Conservation (phyloP, 2,113 vertebrate genomes). For the Lophotis ruficrista region DNA sequence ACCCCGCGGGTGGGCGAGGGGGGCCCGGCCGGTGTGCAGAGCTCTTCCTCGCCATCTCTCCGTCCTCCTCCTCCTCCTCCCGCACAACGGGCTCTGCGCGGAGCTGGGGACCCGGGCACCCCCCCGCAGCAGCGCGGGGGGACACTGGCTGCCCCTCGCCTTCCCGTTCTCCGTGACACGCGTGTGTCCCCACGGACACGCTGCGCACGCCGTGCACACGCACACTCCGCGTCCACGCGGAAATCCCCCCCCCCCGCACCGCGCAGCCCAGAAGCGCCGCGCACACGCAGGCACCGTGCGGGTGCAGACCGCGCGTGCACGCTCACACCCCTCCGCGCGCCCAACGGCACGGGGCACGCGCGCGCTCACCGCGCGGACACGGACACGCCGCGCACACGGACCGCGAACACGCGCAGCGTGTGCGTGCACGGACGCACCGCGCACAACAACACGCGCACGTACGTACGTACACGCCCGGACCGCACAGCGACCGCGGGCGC, state of each 20-base stretch:
- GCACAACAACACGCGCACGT: background rate
- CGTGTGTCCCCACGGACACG: background rate
- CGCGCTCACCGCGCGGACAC: background rate
- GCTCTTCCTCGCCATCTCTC: background rate
- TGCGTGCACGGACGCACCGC: background rate
- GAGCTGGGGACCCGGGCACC: background rate
- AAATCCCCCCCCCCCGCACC: background rate
- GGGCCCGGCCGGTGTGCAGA: accelerated
- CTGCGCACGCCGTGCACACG: background rate
- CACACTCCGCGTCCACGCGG: background rate
- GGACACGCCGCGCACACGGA: background rate
- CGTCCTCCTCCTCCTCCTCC: background rate
- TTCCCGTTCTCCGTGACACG: background rate
- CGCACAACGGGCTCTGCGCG: background rate
- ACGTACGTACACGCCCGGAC: background rate
- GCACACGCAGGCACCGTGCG: background rate
- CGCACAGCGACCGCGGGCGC: background rate
- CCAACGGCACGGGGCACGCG: background rate
- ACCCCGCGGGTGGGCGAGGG: accelerated
- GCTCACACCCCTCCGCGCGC: background rate
- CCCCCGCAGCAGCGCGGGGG: no score
- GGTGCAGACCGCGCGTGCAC: background rate
- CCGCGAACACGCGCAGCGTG: background rate
- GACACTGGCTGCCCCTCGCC: accelerated
- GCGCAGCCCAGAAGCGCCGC: accelerated